These are phyloP conservation scores for Tetramorium alpestre DNA, from an alignment of 1,140 invertebrate species.

Conservation along the genomic window DNA sequence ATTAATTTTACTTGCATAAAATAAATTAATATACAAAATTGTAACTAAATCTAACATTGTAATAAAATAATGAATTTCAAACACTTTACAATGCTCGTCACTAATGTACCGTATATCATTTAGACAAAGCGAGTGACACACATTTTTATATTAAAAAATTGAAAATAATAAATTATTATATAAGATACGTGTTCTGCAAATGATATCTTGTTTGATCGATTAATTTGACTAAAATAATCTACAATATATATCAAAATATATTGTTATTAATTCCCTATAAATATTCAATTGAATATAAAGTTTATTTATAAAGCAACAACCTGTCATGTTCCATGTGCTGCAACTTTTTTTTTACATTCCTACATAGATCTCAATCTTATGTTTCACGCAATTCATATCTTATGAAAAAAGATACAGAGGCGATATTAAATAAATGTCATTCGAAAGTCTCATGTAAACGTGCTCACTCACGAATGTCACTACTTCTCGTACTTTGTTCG, in stretches of 20 bases:
- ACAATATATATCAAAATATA: not conserved
- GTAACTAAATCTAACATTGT: no score
- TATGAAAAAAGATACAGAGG: not conserved
- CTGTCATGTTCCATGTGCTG: not conserved
- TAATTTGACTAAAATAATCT: not conserved
- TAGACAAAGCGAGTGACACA: no score
- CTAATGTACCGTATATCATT: no score
- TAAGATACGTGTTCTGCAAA: not conserved
- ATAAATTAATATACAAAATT: not conserved
- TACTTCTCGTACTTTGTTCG: slow-evolving; percentile 80
- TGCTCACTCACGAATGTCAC: slow-evolving; percentile 60
- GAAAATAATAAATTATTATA: not conserved
- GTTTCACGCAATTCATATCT: not conserved
- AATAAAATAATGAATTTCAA: no score
- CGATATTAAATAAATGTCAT: not conserved
- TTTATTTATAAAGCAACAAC: not conserved
- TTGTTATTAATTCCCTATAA: not conserved
- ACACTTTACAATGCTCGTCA: no score
- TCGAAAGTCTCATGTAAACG: slow-evolving; percentile 16
- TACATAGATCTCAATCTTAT: not conserved
- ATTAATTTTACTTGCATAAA: not conserved
- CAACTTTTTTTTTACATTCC: not conserved
- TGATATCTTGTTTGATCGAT: not conserved
- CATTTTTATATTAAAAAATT: no score
- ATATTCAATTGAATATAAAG: not conserved